Evolutionary conservation across 2,888 invertebrate genomes (phyloP), one percentile per base, ranked within the genome.

Genomic region (Nymphalis polychloros): DNA sequence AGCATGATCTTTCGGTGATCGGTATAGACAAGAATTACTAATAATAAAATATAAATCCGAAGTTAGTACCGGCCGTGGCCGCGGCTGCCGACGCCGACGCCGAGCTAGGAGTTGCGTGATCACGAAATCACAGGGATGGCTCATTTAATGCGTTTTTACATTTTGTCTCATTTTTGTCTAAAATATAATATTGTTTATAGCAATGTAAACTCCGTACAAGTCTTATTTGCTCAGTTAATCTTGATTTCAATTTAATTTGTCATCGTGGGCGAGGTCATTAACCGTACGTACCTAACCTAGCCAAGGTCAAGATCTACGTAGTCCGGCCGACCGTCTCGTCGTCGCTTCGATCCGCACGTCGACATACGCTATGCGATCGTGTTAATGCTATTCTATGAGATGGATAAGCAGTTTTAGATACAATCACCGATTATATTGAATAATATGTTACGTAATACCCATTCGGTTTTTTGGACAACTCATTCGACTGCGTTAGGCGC

Each of bases 261-360:
- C 72, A 72, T 60, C 69, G 66, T 53, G 64, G 20, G 73, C 71
- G 76, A 68, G 74, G 73, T 72, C 72, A 55, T 65, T 69, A 71
- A 59, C 73, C 75, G 72, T 53, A 48, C 72, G 72, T 72, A 68
- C 74, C 74, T 75, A 72, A 75, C 75, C 75, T 74, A 72, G 73
- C 72, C 76, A 76, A 76, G 76, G 76, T 76, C 75, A 75, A 73
- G 72, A 70, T 64, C 72, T 72, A 70, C 73, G 72, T 73, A 60
- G 31, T 69, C 68, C 53, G 70, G 63, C 55, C 55, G 63, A 48
- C 53, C 61, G 65, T 31, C 72, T 68, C 69, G 64, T 53, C 55
- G 53, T 57, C 60, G 19, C 52, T 23, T 41, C 41, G 41, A 41
- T 23, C 47, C 46, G 55, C 19, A 48, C 20, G 20, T 64, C 64